Evolutionary conservation across 2,113 vertebrate genomes (phyloP).

Genomic region (Trematomus loennbergii): DNA sequence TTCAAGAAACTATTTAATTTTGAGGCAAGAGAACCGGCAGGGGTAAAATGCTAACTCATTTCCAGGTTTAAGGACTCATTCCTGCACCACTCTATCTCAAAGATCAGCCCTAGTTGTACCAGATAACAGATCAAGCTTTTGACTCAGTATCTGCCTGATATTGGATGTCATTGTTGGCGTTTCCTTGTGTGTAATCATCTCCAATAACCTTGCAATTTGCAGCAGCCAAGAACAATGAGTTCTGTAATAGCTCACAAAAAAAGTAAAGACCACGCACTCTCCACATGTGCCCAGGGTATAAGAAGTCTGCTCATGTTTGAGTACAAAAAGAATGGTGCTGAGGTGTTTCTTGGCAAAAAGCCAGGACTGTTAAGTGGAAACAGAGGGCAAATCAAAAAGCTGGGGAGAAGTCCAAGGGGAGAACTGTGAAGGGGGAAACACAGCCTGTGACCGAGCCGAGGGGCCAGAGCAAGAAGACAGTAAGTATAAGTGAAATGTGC

Average conservation of each 20-base stretch:
- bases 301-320: conserved; percentile 40
- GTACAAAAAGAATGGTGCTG: conserved; percentile 46
- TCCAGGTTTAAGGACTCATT: no score
- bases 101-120: no score
- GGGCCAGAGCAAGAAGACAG: conserved; percentile 51
- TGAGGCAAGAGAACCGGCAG: no score
- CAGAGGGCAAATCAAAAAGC: conserved; percentile 78
- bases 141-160: no score
- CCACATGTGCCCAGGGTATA: conserved; percentile 5
- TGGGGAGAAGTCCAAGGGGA: conserved; percentile 63
- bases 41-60: no score
- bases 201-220: conserved; percentile 4
- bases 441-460: conserved; percentile 39
- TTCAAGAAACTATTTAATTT: no score
- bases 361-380: conserved; percentile 80
- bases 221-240: not conserved
- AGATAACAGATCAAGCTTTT: no score
- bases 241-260: not conserved
- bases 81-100: no score
- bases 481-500: conserved; percentile 57
- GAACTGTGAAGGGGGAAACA: conserved; percentile 41
- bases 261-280: conserved; percentile 20
- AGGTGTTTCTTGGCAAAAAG: conserved; percentile 74
- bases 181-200: conserved; percentile 16
- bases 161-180: no score